phyloP scores from a whole-genome alignment of 23 tunicate species.

The Pegea sp. region DNA sequence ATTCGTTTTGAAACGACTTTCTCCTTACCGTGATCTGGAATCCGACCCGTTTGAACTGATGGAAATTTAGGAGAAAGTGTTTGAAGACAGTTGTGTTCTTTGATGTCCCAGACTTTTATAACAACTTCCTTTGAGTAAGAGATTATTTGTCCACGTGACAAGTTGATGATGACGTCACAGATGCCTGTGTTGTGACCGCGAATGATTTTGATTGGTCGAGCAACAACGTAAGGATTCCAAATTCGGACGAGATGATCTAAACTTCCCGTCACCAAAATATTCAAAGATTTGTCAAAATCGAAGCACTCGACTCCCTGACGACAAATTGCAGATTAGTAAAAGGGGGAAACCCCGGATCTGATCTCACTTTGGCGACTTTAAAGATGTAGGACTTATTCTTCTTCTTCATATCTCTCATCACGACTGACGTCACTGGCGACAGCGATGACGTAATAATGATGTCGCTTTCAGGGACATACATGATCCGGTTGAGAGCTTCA shows the following conservation, averaged over 20 bases:
- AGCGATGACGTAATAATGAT: constrained; percentile 75
- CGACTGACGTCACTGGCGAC: constrained; percentile 67
- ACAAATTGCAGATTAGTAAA: no score
- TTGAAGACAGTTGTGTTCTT: constrained; percentile 67
- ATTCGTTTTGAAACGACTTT: not conserved
- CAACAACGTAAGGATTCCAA: constrained; percentile 93
- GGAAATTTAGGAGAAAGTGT: constrained; percentile 75
- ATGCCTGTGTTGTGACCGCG: constrained; percentile 91
- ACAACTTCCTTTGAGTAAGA: constrained; percentile 88
- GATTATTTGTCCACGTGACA: constrained; percentile 41
- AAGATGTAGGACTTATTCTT: constrained; percentile 69
- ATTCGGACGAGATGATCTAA: constrained; percentile 75
- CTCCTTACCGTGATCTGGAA: constrained; percentile 76
- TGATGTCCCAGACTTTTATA: constrained; percentile 81
- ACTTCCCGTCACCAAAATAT: constrained; percentile 80
- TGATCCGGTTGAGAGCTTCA: constrained; percentile 46
- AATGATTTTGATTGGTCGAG: constrained; percentile 54
- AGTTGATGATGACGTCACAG: constrained; percentile 66
- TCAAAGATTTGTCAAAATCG: constrained; percentile 71
- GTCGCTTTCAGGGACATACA: constrained; percentile 76
- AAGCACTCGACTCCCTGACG: constrained; percentile 96
- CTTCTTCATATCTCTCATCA: constrained; percentile 52
- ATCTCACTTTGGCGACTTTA: constrained; percentile 66
- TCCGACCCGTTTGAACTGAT: constrained; percentile 57
- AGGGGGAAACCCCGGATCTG: no score